phyloP scores from a whole-genome alignment of 2,797 vertebrate species.

The Rhinichthys osculus region DNA sequence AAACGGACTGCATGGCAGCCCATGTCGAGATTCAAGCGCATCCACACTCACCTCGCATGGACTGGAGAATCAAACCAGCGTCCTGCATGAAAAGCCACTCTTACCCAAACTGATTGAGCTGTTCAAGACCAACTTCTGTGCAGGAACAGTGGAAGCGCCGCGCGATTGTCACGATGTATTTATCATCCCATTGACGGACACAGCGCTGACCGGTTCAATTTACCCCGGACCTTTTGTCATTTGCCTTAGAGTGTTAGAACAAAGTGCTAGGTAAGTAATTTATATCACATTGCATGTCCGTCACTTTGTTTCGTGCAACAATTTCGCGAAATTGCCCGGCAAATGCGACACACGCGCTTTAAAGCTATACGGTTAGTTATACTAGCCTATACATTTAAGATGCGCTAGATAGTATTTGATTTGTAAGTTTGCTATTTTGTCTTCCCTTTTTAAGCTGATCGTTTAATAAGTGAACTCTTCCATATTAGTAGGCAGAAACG shows the following conservation, averaged over 20 bases:
- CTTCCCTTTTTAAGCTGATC: neutral
- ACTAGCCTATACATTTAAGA: neutral
- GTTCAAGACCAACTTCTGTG: slow-evolving; percentile 21
- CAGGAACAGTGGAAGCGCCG: slow-evolving; percentile 16
- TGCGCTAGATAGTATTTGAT: neutral
- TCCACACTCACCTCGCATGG: slow-evolving; percentile 37
- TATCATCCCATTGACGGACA: slow-evolving; percentile 50
- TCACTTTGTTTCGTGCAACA: neutral
- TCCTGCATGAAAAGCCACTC: slow-evolving; percentile 2
- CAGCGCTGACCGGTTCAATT: slow-evolving; percentile 68
- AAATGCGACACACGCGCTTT: neutral
- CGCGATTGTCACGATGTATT: slow-evolving; percentile 48
- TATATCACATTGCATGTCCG: neutral
- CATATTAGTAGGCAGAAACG: too few species aligned
- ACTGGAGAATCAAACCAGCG: neutral
- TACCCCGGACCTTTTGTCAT: slow-evolving; percentile 58
- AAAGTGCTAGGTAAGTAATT: slow-evolving; percentile 79
- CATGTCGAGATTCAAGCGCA: slow-evolving; percentile 39
- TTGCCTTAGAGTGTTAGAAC: slow-evolving; percentile 70
- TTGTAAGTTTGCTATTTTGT: neutral
- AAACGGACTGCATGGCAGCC: slow-evolving; percentile 43
- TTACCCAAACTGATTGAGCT: neutral
- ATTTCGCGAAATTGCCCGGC: neutral
- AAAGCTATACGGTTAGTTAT: neutral
- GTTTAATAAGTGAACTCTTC: neutral